Base-by-base conservation (phyloP, 37 sponge, comb jelly and placozoan genomes). In the Cliona cf. orientalis region DNA sequence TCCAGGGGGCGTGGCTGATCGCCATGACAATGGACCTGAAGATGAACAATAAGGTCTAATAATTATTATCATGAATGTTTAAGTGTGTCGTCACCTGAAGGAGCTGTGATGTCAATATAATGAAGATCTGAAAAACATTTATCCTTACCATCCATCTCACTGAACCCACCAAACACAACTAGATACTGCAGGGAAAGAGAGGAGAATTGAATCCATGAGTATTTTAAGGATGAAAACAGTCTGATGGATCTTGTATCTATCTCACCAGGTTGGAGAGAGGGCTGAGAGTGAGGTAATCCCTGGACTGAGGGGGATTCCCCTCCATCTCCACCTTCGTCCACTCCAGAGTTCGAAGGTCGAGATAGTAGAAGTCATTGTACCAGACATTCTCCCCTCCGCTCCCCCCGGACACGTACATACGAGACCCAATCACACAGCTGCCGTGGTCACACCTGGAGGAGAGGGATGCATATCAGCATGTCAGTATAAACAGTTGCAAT, bases 391-490 rank as follows among this genome's bases (percentile, higher is more conserved):
- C 74, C 26, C 91, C 82, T 14, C 68, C 87, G 74, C 84, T 91
- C 22, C 91, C 91, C 33, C 46, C 77, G 28, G 64, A 46, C 19
- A 91, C 62, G 43, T 42, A 77, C 82, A 91, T 75, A 34, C 58
- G 77, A 11, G 46, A 43, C 0, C 81, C 84, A 1, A 82, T 67
- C 34, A 78, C 75, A 32, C 63, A 83, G 53, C 77, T 53, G 14
- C 46, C 82, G 43, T 91, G 87, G 71, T 91, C 91, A 91, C 91
- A 91, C 55, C 91, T 86, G 35, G 41, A 32, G 31, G 53, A 21
- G 36, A 38, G 71, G 46, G 26, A 38, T n/a, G n/a, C 21, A 79
- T 19, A 28, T 17, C 34, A 45, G 68, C 38, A 3, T 59, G 5
- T 9, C 28, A 3, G 28, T 29, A 59, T 29, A 59, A 29, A 66